phyloP scores from a whole-genome alignment of 2,113 vertebrate genomes.

The Tonatia bakeri region DNA sequence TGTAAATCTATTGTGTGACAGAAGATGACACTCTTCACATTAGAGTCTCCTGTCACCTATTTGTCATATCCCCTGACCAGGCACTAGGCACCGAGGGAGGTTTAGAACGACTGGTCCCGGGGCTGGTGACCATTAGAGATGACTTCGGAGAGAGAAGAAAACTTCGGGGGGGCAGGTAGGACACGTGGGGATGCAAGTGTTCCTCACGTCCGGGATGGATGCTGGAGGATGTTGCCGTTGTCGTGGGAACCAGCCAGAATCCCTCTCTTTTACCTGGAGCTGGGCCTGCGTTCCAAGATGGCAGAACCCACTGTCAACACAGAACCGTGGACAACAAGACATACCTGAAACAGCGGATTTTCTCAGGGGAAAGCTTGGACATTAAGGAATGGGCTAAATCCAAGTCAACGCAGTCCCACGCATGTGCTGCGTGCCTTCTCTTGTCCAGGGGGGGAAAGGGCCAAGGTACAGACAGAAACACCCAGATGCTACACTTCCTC shows the following conservation, averaged over 20 bases:
- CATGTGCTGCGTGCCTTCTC: fast-evolving
- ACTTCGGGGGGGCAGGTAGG: not conserved
- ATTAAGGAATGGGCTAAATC: not conserved
- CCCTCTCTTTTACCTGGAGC: not conserved
- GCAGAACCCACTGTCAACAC: not conserved
- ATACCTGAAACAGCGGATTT: not conserved
- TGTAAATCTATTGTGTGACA: not conserved
- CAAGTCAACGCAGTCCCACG: not conserved
- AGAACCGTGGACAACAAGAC: not conserved
- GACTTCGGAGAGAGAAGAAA: not conserved
- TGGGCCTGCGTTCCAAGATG: not conserved
- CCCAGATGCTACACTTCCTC: not conserved
- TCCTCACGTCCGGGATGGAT: fast-evolving
- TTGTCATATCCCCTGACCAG: not conserved
- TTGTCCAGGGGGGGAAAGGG: not conserved
- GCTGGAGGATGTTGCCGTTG: no score
- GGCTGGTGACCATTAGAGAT: not conserved
- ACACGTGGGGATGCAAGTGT: fast-evolving
- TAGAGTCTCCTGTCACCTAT: not conserved
- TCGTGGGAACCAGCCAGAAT: not conserved
- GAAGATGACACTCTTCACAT: not conserved
- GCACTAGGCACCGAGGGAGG: not conserved
- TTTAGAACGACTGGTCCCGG: not conserved
- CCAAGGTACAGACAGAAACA: not conserved
- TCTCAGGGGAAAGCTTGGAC: not conserved